Conservation (phyloP, 2,113 vertebrate species). For the Todiramphus chloris region DNA sequence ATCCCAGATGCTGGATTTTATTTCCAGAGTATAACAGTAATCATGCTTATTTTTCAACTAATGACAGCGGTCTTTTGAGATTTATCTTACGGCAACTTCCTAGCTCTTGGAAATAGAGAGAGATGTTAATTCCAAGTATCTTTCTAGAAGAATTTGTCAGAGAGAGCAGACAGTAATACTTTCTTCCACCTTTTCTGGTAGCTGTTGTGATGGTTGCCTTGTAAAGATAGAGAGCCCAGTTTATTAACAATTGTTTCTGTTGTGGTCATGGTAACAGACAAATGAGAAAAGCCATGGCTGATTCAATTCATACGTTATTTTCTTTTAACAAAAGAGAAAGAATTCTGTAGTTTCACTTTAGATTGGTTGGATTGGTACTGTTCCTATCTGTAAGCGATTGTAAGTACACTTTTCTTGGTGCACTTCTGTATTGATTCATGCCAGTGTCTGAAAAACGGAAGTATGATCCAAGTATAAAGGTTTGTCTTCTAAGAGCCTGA, state of each 20-base stretch:
- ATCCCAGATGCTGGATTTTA: constrained; percentile 6
- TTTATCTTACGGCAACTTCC: neutral
- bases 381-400: neutral
- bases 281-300: neutral
- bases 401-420: neutral
- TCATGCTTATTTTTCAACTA: constrained; percentile 20
- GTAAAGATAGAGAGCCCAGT: neutral
- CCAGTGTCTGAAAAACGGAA: neutral
- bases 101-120: neutral
- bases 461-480: neutral
- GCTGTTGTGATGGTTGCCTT: neutral
- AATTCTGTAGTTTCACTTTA: neutral
- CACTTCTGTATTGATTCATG: neutral
- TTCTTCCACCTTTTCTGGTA: neutral
- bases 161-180: neutral
- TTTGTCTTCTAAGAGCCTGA: neutral
- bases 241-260: neutral
- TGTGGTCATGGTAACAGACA: neutral
- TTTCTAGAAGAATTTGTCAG: constrained; percentile 7
- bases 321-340: neutral
- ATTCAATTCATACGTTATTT: neutral
- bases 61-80: constrained; percentile 3
- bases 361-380: neutral
- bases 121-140: neutral
- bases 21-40: neutral